Conservation (phyloP, 2,113 vertebrate genomes). For the Thalassoma bifasciatum region DNA sequence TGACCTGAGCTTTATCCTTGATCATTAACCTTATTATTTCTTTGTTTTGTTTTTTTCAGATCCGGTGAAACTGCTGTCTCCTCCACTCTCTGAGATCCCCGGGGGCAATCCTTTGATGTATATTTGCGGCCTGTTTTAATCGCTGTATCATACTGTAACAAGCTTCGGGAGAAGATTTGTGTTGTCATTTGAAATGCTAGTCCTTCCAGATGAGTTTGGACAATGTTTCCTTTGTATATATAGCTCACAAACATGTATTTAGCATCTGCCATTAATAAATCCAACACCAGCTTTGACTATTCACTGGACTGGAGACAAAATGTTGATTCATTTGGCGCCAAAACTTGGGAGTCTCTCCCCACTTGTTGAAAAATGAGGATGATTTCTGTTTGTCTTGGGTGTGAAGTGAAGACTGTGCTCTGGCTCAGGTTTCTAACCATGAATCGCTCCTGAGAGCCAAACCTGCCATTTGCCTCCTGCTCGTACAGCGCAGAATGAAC, state of each 20-base stretch:
- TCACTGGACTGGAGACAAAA: not conserved
- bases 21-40: not conserved
- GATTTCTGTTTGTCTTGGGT: not conserved
- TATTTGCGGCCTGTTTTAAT: slow-evolving; percentile 10
- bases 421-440: not conserved
- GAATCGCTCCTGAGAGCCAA: not conserved
- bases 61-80: slow-evolving; percentile 72
- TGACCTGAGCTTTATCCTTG: not conserved
- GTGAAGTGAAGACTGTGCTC: not conserved
- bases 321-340: not conserved
- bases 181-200: not conserved
- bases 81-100: not conserved
- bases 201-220: not conserved
- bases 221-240: slow-evolving; percentile 27
- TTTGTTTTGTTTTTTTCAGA: slow-evolving; percentile 72
- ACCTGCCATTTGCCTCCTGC: not conserved
- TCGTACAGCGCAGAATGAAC: not conserved
- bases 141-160: slow-evolving; percentile 4
- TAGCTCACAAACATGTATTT: slow-evolving; percentile 16
- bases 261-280: slow-evolving; percentile 41
- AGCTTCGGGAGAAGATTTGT: slow-evolving; percentile 1
- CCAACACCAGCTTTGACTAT: not conserved
- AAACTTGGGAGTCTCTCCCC: not conserved
- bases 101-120: not conserved
- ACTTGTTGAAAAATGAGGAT: not conserved